Base-by-base conservation (phyloP, 2,797 vertebrate species). In the Aythya fuligula region DNA sequence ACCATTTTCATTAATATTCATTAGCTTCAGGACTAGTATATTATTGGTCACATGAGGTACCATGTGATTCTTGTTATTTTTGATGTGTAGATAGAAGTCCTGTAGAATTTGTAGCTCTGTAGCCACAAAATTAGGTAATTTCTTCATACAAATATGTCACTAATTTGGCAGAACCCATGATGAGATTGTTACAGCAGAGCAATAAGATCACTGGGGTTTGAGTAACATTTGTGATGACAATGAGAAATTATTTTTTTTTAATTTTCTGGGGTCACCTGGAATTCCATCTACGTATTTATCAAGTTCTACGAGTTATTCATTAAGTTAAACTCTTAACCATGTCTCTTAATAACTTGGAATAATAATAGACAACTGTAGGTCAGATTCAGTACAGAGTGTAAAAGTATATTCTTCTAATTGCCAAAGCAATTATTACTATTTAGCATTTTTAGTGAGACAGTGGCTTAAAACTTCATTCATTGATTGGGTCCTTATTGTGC, bases 131-230 rank as follows among this genome's bases (percentile, higher is more conserved):
- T 54, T 25, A 65, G 34, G 13, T 61, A 11, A 49, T 85, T 67
- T 53, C 38, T 76, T 19, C 45, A 41, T 27, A 30, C 2, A 51
- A 19, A 57, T 38, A 38, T 25, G 32, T 34, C 38, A 76, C 38
- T 65, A 34, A 58, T 34, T 22, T 58, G 32, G 11, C 36, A 75
- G 71, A 75, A 64, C 6, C 22, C 49, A 24, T 38, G 18, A n/a
- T 21, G 6, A 62, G 8, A 25, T 57, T 38, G 17, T 38, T 75
- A 70, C 36, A 86, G 41, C 38, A 85, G 9, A 70, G 24, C 41
- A 62, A 62, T 20, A 32, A 64, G 14, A 45, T 70, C 24, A 53
- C n/a, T 1, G 0, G 17, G 1, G 0, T 70, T 75, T 38, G 20
- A 65, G n/a, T 9, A 81, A 58, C 11, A 32, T 39, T 45, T 58